Base-by-base conservation (phyloP, 1,140 invertebrate species). In the Apocrypta bakeri region DNA sequence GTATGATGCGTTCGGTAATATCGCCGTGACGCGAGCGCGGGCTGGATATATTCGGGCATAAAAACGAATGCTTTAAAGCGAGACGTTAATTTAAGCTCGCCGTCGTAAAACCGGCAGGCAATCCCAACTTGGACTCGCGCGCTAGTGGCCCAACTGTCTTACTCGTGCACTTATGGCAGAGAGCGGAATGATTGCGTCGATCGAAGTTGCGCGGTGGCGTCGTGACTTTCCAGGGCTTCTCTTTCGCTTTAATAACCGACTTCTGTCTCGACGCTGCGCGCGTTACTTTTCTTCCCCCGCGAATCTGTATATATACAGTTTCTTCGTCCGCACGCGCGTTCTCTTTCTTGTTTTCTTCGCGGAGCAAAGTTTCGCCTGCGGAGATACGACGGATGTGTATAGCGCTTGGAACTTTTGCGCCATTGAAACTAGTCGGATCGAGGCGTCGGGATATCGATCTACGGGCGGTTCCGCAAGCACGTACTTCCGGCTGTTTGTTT, bases 21-120 rank as follows among this genome's bases (percentile, higher is more conserved):
- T 68, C 61, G 61, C 79, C 56, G 12, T 64, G 79, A 80, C 69
- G 68, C 69, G 64, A 64, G 25, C 1, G 27, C 14, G 21, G 4
- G 48, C 48, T 21, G 37, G 33, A 48, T 72, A 79, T 72, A 72
- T 79, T 72, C 69, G 69, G 71, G 61, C 21, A 66, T 74, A 74
- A 74, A 81, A 81, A 81, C 71, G 63, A 69, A 66, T 29, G 72
- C 56, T 76, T 82, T 82, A 69, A 69, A 76, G 73, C 64, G 29
- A 74, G 73, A 63, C 73, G 80, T 82, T 82, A 82, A 82, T 76
- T 76, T 76, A 76, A 82, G 66, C 63, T 76, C 73, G 40, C 25
- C 21, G 12, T 75, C 80, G 29, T 75, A 82, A 76, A 82, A 68
- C n/a, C 27, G 61, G 48, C 37, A 37, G 61, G 71, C 71, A 81